phyloP scores from a whole-genome alignment of 2,888 invertebrate species.

The Drosophila mayaguana region DNA sequence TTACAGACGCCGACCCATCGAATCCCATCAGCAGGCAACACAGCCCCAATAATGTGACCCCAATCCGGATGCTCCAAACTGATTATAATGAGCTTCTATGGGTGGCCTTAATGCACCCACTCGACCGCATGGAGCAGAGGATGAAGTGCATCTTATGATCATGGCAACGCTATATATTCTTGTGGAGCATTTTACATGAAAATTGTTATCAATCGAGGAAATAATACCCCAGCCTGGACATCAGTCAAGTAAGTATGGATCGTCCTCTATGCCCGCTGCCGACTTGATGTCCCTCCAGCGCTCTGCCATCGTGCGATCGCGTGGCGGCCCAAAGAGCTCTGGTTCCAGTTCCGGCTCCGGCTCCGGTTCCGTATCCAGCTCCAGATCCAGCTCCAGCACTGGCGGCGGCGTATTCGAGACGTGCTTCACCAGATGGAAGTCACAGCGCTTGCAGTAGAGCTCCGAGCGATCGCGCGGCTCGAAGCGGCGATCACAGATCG shows the following conservation, averaged over 20 bases:
- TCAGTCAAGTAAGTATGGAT: constrained; percentile 3
- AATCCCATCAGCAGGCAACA: too few species aligned
- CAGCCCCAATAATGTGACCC: constrained; percentile 21
- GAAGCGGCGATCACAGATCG: constrained; percentile 44
- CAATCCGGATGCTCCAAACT: constrained; percentile 21
- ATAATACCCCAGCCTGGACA: not conserved
- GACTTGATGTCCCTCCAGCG: constrained; percentile 49
- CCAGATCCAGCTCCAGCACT: constrained; percentile 12
- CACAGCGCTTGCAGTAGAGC: constrained; percentile 56
- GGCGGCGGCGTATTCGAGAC: constrained; percentile 28
- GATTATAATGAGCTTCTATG: constrained; percentile 50
- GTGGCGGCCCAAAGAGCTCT: not conserved
- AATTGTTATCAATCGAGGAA: constrained; percentile 16
- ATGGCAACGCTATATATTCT: not conserved
- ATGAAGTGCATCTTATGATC: constrained; percentile 9
- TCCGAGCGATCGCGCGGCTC: constrained; percentile 37
- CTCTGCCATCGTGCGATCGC: constrained; percentile 24
- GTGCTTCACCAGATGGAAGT: constrained; percentile 40
- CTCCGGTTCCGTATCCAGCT: constrained; percentile 4
- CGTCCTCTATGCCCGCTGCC: constrained; percentile 35
- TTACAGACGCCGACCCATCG: constrained; percentile 22
- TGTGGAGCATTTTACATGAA: not conserved
- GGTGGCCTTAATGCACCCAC: constrained; percentile 25
- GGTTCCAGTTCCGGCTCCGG: constrained; percentile 17
- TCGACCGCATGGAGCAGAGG: constrained; percentile 17